Evolutionary conservation across 2,888 invertebrate species (phyloP).

Genomic region (Phortica magna): DNA sequence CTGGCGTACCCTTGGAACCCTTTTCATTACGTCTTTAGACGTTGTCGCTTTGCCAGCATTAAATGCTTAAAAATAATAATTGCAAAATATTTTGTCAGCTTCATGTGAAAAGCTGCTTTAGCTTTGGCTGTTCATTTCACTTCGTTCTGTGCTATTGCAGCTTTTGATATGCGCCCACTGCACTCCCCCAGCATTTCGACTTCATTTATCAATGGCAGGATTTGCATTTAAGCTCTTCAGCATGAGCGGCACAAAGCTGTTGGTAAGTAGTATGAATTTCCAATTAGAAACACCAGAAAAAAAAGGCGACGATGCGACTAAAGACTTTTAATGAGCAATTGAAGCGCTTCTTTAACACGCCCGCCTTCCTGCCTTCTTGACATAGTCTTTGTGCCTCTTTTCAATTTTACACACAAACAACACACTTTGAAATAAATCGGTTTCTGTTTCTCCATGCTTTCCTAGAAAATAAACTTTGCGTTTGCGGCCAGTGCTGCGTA

Average conservation of each 20-base stretch:
- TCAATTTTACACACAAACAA: too few relatives aligned
- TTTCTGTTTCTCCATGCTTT: too few relatives aligned
- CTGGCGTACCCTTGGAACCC: not conserved
- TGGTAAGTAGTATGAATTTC: too few relatives aligned
- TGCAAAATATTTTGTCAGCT: conserved; percentile 58
- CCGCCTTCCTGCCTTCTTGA: too few relatives aligned
- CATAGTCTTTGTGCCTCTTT: too few relatives aligned
- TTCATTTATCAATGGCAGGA: conserved; percentile 2
- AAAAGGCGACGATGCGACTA: too few relatives aligned
- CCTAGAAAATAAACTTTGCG: not conserved
- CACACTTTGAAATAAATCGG: too few relatives aligned
- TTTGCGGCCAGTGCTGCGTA: not conserved
- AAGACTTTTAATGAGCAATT: too few relatives aligned
- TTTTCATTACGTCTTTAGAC: not conserved
- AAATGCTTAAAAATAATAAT: conserved; percentile 56
- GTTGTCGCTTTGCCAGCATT: conserved; percentile 1
- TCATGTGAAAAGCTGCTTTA: conserved; percentile 36
- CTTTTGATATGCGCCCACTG: not conserved
- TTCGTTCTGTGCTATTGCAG: not conserved
- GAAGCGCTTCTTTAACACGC: too few relatives aligned
- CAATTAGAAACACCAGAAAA: too few relatives aligned
- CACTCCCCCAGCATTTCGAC: not conserved
- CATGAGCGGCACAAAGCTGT: not conserved
- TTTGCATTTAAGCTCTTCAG: conserved; percentile 4
- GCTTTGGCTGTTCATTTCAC: not conserved